Conservation (phyloP, 1,140 invertebrate species). For the Drosophila navojoa region DNA sequence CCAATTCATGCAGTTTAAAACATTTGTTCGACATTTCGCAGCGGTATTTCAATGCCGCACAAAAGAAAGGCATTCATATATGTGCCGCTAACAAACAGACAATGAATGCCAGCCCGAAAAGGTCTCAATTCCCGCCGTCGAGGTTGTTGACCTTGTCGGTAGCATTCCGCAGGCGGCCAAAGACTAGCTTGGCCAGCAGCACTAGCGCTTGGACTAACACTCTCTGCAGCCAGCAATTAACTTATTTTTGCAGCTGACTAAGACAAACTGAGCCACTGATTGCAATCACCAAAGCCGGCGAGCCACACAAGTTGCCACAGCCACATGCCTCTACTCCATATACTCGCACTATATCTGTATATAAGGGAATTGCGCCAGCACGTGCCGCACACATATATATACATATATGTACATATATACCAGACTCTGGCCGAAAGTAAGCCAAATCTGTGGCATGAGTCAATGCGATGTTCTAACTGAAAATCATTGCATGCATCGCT, state of each 20-base stretch:
- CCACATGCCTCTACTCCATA: too few relatives aligned
- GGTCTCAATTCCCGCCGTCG: slow-evolving; percentile 60
- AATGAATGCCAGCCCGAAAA: slow-evolving; percentile 35
- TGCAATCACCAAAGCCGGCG: slow-evolving; percentile 58
- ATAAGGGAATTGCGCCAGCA: slow-evolving; percentile 40
- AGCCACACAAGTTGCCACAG: slow-evolving; percentile 61
- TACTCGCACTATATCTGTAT: neutral
- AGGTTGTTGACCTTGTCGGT: slow-evolving; percentile 73
- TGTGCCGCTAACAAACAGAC: slow-evolving; percentile 36
- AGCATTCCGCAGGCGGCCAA: slow-evolving; percentile 25
- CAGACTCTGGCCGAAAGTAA: slow-evolving; percentile 1
- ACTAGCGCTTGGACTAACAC: neutral
- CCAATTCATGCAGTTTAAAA: slow-evolving; percentile 82
- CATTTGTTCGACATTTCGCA: slow-evolving; percentile 81
- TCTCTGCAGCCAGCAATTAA: slow-evolving; percentile 56
- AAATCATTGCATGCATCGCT: slow-evolving; percentile 37
- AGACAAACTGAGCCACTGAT: slow-evolving; percentile 75
- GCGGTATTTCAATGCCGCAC: slow-evolving; percentile 47
- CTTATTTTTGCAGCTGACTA: slow-evolving; percentile 75
- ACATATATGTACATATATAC: neutral
- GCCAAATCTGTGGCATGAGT: slow-evolving; percentile 11
- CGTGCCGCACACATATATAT: slow-evolving; percentile 32
- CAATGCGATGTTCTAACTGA: slow-evolving; percentile 50
- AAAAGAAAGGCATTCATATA: slow-evolving; percentile 68
- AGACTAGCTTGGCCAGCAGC: slow-evolving; percentile 22